phyloP scores from a whole-genome alignment of 2,888 invertebrate genomes.

The Nymphalis urticae region DNA sequence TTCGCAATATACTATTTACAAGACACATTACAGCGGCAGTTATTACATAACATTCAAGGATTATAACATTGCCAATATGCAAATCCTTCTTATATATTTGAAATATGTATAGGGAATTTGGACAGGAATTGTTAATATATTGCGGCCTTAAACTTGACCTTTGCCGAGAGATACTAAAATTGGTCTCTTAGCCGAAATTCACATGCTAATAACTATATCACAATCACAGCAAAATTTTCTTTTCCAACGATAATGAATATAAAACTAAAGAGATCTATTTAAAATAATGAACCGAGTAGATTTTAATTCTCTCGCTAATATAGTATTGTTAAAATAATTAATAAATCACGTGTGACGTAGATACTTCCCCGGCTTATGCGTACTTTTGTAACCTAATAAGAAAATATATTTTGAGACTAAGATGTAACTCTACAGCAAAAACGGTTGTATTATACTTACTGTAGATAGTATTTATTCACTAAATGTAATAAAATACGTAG shows the following conservation, averaged over 20 bases:
- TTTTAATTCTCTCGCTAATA: constrained; percentile 1
- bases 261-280: neutral
- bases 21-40: constrained; percentile 55
- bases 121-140: constrained; percentile 23
- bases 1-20: constrained; percentile 61
- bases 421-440: constrained; percentile 45
- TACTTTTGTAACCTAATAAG: constrained; percentile 36
- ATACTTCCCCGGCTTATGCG: constrained; percentile 59
- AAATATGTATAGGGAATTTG: constrained; percentile 10
- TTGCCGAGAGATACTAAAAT: constrained; percentile 52
- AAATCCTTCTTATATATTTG: constrained; percentile 23
- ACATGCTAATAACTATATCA: constrained; percentile 50
- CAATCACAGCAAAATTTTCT: constrained; percentile 25
- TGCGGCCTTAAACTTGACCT: constrained; percentile 73
- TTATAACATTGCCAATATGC: constrained; percentile 42
- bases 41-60: constrained; percentile 71
- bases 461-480: constrained; percentile 58
- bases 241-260: neutral
- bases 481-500: constrained; percentile 57
- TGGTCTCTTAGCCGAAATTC: constrained; percentile 56
- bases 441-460: constrained; percentile 60
- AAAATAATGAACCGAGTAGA: neutral
- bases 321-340: constrained; percentile 43
- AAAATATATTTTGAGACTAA: constrained; percentile 12
- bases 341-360: constrained; percentile 60